Evolutionary conservation across 2,888 invertebrate genomes (phyloP), one percentile per base, ranked within the genome.

Genomic region (Trichogramma evanescens): DNA sequence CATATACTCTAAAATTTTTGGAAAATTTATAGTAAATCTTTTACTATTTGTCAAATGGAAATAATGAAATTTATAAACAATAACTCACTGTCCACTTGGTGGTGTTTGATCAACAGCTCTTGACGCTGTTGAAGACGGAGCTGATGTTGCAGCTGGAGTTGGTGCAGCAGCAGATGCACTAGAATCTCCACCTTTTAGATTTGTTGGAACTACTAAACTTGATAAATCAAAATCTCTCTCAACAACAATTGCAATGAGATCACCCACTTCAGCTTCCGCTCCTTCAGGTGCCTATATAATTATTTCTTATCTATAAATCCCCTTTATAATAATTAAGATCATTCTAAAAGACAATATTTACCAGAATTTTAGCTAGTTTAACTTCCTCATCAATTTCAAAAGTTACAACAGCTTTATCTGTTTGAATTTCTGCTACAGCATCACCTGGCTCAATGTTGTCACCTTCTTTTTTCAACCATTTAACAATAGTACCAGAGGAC

Each of bases 361-460:
- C 83, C 69, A 85, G 69, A 68, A 85, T 83, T 73, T 85, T 85
- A 1, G 85, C 85, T 54, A 86, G 69, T 53, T 82, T 76, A 8
- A 82, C 84, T 65, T 85, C 84, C 51, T 86, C 85, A 63, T 86
- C 85, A 53, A 77, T 75, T 71, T 86, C 85, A 69, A 85, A 79
- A 5, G 82, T 77, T 71, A 86, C 82, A 1, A 85, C 81, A 56
- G 86, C 85, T 74, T 86, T 86, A 70, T 86, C 86, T 1, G 86
- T 86, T 72, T 86, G 84, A 67, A 86, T 83, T 61, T 86, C 86
- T 71, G 85, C 86, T 5, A 87, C 67, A 4, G 83, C 80, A 74
- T 87, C 86, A 8, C 86, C 86, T 13, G 85, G 79, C 54, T 74
- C 66, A 59, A 83, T 74, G 49, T 71, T 66, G 46, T 82, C 83